Percentiles rank a stretch among this genome's conserved stretches.
These are phyloP conservation scores for Stenchaetothrips biformis DNA, from an alignment of 2,888 invertebrate species.

Conservation along the genomic window DNA sequence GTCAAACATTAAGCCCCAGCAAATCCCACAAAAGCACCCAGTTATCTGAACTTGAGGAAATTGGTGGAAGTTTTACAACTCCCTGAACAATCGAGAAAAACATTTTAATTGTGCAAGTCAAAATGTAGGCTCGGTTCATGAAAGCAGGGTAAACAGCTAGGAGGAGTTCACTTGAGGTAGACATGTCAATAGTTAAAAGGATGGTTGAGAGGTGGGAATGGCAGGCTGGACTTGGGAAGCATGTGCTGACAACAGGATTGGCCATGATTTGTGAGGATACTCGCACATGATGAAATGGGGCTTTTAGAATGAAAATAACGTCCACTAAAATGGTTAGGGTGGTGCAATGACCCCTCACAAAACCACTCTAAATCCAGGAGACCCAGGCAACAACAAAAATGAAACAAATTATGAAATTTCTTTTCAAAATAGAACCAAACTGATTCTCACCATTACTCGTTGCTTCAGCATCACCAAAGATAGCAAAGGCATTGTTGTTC, in stretches of 20 bases:
- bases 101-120: not conserved
- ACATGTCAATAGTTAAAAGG: no score
- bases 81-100: not conserved
- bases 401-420: not conserved
- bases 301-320: not conserved
- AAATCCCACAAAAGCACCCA: no score
- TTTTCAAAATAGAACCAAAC: not conserved
- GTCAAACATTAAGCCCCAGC: not conserved
- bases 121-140: not conserved
- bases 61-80: no score
- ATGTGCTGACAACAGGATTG: conserved; percentile 9
- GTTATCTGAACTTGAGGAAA: no score
- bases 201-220: no score
- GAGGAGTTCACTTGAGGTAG: no score
- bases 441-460: not conserved
- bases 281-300: not conserved
- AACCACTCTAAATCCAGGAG: not conserved
- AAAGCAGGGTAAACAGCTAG: not conserved
- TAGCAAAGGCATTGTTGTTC: conserved; percentile 58
- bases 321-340: not conserved
- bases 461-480: not conserved
- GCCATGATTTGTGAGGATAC: not conserved
- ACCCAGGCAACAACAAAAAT: not conserved
- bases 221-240: not conserved
- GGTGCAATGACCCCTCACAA: not conserved